Percentiles rank a stretch among this genome's conserved stretches.
Conservation (phyloP, 2,888 invertebrate genomes). For the Acrocera orbiculus region DNA sequence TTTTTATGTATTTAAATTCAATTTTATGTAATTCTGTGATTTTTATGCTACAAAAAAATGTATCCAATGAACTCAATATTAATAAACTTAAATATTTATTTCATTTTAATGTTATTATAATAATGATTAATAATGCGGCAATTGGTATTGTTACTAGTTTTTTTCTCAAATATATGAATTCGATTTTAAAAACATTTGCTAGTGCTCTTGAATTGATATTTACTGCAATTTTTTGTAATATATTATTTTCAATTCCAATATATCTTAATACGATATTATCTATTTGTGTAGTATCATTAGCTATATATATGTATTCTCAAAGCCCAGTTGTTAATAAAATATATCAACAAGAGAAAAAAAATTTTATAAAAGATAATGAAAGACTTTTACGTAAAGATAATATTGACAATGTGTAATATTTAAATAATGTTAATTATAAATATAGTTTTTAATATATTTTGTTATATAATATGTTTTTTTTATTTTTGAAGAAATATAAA, state of each 20-base stretch:
- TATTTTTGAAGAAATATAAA: background rate
- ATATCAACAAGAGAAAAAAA: too few relatives aligned
- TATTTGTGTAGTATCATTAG: conserved; percentile 63
- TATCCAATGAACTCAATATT: conserved; percentile 40
- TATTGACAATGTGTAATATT: background rate
- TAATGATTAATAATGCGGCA: conserved; percentile 75
- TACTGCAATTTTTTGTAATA: conserved; percentile 73
- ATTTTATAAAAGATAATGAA: background rate
- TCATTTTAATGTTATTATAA: conserved; percentile 53
- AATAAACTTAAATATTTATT: conserved; percentile 38
- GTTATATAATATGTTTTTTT: background rate
- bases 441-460: background rate
- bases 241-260: conserved; percentile 71
- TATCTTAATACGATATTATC: conserved; percentile 64
- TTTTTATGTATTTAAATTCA: conserved; percentile 89
- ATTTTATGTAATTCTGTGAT: conserved; percentile 76
- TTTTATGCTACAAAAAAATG: conserved; percentile 46
- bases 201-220: conserved; percentile 82
- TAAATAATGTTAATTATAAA: background rate
- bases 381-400: background rate
- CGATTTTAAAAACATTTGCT: conserved; percentile 89
- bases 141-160: conserved; percentile 89
- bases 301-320: conserved; percentile 73
- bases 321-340: conserved; percentile 72
- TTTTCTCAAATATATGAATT: conserved; percentile 81